Evolutionary conservation across 2,113 vertebrate genomes (phyloP), one percentile per base, ranked within the genome.

Genomic region (Pholis gunnellus): DNA sequence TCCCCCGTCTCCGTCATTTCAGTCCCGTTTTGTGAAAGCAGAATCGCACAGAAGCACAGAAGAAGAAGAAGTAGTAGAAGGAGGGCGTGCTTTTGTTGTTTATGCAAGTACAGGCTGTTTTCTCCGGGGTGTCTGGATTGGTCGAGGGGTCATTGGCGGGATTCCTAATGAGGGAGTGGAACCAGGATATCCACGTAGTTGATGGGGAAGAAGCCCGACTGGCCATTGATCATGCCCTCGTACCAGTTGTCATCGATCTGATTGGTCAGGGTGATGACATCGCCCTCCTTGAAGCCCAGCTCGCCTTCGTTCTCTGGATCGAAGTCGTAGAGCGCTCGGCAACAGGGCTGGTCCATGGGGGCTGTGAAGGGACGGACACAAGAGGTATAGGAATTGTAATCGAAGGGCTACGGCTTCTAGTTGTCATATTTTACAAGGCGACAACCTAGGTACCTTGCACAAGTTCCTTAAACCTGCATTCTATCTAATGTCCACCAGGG

Each of bases 191-290:
- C 97, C 3, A 99, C 98, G 46, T 99, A 99, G 89, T 99, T 99
- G 95, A 99, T 97, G 76, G 98, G 98, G 90, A 99, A 99, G 92
- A 99, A 99, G 84, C 98, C 98, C 13, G 98, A 99, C 90, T 98
- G 97, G 93, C 98, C 98, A 74, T 97, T 95, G 82, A 97, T 96
- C 97, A 98, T 98, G 7, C 98, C 97, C 92, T 99, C 98, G 87
- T 98, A 99, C 98, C 98, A 99, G 94, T 99, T 99, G 92, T 99
- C 97, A 81, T 99, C 98, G 75, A 99, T 99, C 86, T 99, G 97
- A 87, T 99, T 99, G 89, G 97, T 99, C 87, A 99, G 96, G 52
- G 97, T 99, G 94, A 99, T 97, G 87, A 98, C 60, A 79, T 99
- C 97, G 14, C 97, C 97, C 88, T 99, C 97, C 87, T 98, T 98